Percentiles rank a stretch among this genome's conserved stretches.
Conservation (phyloP, 2,797 vertebrate species). For the Vespertilio murinus region DNA sequence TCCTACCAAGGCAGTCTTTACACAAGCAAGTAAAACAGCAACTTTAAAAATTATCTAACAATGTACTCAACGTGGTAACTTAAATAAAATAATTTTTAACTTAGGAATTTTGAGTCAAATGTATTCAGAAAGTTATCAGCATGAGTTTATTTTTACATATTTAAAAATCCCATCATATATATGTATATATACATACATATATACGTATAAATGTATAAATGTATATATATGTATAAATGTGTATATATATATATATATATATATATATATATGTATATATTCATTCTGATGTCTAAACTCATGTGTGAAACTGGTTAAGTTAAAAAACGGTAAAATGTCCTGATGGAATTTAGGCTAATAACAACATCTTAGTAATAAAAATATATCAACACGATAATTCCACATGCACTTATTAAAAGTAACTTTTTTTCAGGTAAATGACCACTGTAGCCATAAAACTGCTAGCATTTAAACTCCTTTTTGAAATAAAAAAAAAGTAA, state of each 20-base stretch:
- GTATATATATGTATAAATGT: not conserved
- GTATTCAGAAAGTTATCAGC: not conserved
- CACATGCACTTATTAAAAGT: not conserved
- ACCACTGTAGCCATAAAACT: not conserved
- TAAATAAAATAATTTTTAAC: not conserved
- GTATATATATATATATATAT: not conserved
- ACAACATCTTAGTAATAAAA: not conserved
- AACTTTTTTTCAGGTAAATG: constrained; percentile 6
- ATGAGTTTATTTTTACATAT: not conserved
- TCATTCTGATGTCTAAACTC: not conserved
- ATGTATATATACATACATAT: not conserved
- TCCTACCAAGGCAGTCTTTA: not conserved
- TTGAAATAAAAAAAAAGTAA: not conserved
- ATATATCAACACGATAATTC: not conserved
- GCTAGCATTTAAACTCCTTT: not conserved
- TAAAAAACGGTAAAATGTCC: constrained; percentile 28
- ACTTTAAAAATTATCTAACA: not conserved
- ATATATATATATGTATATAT: too few species aligned
- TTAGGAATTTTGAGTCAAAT: not conserved
- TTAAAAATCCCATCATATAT: not conserved
- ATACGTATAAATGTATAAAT: not conserved
- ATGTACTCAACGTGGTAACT: not conserved
- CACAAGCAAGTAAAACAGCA: not conserved
- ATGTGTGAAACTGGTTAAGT: not conserved
- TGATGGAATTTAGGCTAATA: not conserved